Evolutionary conservation across 1,140 invertebrate genomes (phyloP), one percentile per base, ranked within the genome.

Genomic region (Bombus turneri): DNA sequence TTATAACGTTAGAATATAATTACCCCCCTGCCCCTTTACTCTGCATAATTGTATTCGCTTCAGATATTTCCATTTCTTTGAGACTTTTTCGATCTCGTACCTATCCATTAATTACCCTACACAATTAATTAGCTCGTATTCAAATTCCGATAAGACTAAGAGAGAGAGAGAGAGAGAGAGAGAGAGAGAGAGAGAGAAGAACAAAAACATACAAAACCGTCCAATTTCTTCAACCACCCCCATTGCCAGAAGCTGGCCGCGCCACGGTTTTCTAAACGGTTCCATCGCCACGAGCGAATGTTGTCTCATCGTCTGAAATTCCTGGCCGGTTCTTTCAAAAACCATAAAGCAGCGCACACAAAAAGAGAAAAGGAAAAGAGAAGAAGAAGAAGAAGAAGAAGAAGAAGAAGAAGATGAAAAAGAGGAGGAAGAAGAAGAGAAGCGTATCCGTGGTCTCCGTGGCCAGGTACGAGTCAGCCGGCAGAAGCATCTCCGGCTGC

Each of bases 401-500:
- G 31, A n/a, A 28, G 5, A 53, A 28, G 25, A 28, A 8, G 31
- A 47, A 28, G 57, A 59, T 4, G 18, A 31, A 39, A 34, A 69
- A 25, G 13, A 12, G 13, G 68, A 25, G 3, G 31, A 31, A 71
- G 39, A 41, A 22, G 18, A n/a, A 18, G 71, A 73, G 39, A 47
- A 37, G 31, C 71, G 59, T 47, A 37, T 41, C 66, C 74, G 43
- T 53, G 41, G 75, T 62, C 57, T 62, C 37, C 28, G 34, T 22
- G n/a, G 64, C 57, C 83, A 85, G 83, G 77, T 85, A 72, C 78
- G 53, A 80, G 76, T 64, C 47, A 73, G 59, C 59, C 71, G 31
- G 37, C 43, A 81, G 22, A 68, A 74, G 78, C 78, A 85, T 90
- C 85, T 53, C 79, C 72, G 22, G 37, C 75, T 59, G 78, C 75